Conservation (phyloP, 2,888 invertebrate genomes). For the Clunio marinus region DNA sequence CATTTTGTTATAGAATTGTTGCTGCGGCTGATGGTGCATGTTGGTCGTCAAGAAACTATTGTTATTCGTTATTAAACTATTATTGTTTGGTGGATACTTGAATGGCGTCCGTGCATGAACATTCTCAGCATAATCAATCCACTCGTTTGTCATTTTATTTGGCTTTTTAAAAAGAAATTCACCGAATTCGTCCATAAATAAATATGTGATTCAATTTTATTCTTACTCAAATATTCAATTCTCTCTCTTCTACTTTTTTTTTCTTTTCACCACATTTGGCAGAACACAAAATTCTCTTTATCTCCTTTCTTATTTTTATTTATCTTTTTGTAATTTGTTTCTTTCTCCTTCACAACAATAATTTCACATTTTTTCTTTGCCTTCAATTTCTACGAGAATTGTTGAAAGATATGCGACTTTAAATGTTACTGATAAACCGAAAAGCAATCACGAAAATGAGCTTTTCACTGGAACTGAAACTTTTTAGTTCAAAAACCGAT, state of each 20-base stretch:
- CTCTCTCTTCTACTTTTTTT: no score
- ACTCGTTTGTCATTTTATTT: slow-evolving; percentile 50
- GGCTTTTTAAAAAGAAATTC: slow-evolving; percentile 31
- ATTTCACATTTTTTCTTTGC: slow-evolving; percentile 25
- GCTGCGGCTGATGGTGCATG: slow-evolving; percentile 40
- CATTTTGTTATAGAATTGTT: slow-evolving; percentile 37
- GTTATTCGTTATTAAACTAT: slow-evolving; percentile 36
- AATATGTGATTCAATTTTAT: neutral
- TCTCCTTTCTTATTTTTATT: slow-evolving; percentile 14
- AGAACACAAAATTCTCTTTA: slow-evolving; percentile 11
- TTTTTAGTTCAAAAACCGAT: slow-evolving; percentile 31
- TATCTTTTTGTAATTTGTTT: neutral
- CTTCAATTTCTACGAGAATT: slow-evolving; percentile 1
- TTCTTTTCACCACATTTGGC: no score
- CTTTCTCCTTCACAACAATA: neutral
- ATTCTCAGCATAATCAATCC: slow-evolving; percentile 50
- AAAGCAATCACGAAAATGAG: slow-evolving; percentile 1
- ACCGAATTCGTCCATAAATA: slow-evolving; percentile 30
- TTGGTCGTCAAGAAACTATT: slow-evolving; percentile 43
- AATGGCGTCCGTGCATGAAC: slow-evolving; percentile 48
- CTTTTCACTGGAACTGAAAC: slow-evolving; percentile 18
- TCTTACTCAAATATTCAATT: neutral
- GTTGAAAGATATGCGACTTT: no score
- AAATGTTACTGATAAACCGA: slow-evolving; percentile 8
- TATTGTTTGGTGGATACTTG: slow-evolving; percentile 40